Evolutionary conservation across 2,888 invertebrate species (phyloP), one percentile per base, ranked within the genome.

Genomic region (Drosophila tripunctata): DNA sequence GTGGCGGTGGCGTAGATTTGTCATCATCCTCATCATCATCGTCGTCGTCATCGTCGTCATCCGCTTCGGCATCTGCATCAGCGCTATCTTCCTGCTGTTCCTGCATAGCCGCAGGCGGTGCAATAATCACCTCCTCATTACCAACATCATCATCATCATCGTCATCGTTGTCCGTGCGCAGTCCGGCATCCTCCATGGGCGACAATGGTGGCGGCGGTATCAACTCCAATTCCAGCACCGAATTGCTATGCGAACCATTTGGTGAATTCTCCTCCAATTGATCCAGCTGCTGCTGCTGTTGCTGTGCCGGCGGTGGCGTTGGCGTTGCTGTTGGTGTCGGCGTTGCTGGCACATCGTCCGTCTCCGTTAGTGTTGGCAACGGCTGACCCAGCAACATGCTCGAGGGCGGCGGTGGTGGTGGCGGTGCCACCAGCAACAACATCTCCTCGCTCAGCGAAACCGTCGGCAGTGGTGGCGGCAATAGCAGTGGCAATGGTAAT

Each of bases 261-360:
- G 79, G 80, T 2, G 85, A 84, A 14, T 55, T 73, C 12, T 67
- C 64, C 35, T 73, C 75, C 58, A 71, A n/a, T n/a, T n/a, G n/a
- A n/a, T 56, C 66, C 2, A 51, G 15, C 36, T 57, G 63, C 61
- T 66, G 67, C 43, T 36, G 45, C 14, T 24, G 43, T 14, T 52
- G 47, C 27, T 47, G 50, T 19, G 60, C 74, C 31, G 86, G 86
- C n/a, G n/a, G n/a, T 33, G 89, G 88, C 41, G 90, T 88, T 75
- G 91, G 84, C 63, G 89, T 84, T 24, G 90, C 89, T 33, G 89
- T n/a, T 33, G 89, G 88, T 38, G 90, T 88, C 75, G 91, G 84
- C 63, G 89, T 84, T 24, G 90, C 89, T 33, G 89, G 89, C 72
- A 89, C 79, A 47, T 89, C 90, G 47, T 89, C 91, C 73, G 78